Base-by-base conservation (phyloP, 2,888 invertebrate genomes). In the Stictocephala bisonia region DNA sequence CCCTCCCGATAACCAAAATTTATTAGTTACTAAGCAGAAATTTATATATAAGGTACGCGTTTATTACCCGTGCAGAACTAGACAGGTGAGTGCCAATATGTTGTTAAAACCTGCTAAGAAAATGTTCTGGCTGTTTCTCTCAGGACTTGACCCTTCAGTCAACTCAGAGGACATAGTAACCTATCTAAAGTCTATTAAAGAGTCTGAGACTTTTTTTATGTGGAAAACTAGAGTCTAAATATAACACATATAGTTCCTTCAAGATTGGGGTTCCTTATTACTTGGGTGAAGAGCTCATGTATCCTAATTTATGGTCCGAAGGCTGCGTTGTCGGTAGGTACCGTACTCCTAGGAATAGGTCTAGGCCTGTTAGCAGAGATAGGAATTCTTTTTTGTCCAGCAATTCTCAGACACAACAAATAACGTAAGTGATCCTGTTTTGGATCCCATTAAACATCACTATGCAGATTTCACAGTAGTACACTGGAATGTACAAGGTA, bases 181-280 rank as follows among this genome's bases (percentile, higher is more conserved):
- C 18, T 51, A 51, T 22, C 24, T 51, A 18, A 51, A 51, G 6
- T 18, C 51, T 6, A 13, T 51, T 6, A 51, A 51, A 11, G 20
- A 51, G 6, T 51, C 51, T 18, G 51, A 51, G 4, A 4, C 22
- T 20, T 51, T 20, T n/a, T 51, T 4, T 18, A 3, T 51, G 51
- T 22, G 51, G 24, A 22, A 51, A 51, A 51, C 51, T 51, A 6
- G 20, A 18, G 3, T 22, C 51, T 22, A 6, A 24, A 4, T 51
- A 51, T 51, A 22, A 51, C 24, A 51, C 20, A 20, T 51, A 51
- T 20, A 51, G 22, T 20, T 51, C 51, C 24, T 51, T 51, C 13
- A 51, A 51, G 20, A 20, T 51, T 13, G 51, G 51, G 18, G 51
- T 51, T 7, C 51, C 51, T 4, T 3, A 18, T 6, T 20, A 18